Conservation (phyloP, 2,113 vertebrate species). For the Oncorhynchus tshawytscha region DNA sequence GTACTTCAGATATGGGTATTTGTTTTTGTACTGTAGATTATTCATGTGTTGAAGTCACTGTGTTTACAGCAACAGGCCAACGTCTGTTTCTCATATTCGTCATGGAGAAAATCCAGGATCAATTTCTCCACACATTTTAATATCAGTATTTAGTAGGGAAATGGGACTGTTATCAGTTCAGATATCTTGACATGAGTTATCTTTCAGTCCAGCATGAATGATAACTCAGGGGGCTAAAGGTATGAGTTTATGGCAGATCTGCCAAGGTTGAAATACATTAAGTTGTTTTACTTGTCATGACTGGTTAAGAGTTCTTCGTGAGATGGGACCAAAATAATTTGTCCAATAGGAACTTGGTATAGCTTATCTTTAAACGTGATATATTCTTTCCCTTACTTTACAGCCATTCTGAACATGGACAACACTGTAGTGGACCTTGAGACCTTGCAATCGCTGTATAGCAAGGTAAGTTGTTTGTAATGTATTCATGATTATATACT, state of each 20-base stretch:
- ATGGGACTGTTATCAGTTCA: no score
- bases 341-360: background rate
- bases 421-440: slow-evolving; percentile 93
- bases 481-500: background rate
- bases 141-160: no score
- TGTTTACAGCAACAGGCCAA: background rate
- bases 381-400: slow-evolving; percentile 43
- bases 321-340: slow-evolving; percentile 25
- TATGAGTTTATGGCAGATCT: no score
- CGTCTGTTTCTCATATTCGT: no score
- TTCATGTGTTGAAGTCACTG: background rate
- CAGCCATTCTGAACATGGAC: slow-evolving; percentile 96
- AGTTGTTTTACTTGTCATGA: background rate
- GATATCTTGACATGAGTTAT: no score
- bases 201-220: no score
- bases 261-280: background rate
- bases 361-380: slow-evolving; percentile 24
- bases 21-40: background rate
- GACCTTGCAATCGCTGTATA: slow-evolving; percentile 95
- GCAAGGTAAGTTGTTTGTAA: slow-evolving; percentile 86
- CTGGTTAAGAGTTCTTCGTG: slow-evolving; percentile 32
- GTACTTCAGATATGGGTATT: background rate
- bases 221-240: no score
- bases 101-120: no score
- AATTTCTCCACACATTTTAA: no score